Evolutionary conservation across 64 coral and sea anemone species (phyloP).

Genomic region (Pocillopora damicornis): DNA sequence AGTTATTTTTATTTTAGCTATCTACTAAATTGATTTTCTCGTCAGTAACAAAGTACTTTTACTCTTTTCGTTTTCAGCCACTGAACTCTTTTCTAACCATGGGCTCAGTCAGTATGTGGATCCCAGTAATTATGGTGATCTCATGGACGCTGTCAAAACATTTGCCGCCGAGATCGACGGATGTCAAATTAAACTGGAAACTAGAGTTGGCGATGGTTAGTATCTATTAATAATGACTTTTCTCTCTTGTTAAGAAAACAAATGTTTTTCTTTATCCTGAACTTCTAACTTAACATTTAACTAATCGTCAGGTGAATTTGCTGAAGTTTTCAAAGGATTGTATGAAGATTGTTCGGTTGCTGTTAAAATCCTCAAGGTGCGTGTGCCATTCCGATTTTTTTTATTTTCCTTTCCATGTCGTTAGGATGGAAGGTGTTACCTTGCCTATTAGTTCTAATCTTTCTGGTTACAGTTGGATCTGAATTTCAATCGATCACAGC

Average conservation of each 20-base stretch:
- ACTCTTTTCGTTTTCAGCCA: neutral
- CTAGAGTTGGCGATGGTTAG: conserved; percentile 76
- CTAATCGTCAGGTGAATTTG: conserved; percentile 80
- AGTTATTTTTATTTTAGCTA: neutral
- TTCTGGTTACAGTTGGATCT: too few relatives aligned
- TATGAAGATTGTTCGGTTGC: conserved; percentile 55
- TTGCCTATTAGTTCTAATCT: too few relatives aligned
- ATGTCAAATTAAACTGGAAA: conserved; percentile 55
- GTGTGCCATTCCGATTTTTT: neutral
- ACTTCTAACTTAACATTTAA: neutral
- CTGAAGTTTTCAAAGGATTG: conserved; percentile 78
- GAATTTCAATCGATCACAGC: too few relatives aligned
- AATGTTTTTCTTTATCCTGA: neutral
- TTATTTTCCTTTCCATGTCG: too few relatives aligned
- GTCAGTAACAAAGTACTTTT: neutral
- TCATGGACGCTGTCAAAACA: conserved; percentile 62
- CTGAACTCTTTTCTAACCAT: conserved; percentile 39
- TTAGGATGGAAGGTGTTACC: too few relatives aligned
- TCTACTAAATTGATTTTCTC: neutral
- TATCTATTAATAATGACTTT: neutral
- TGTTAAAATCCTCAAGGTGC: conserved; percentile 87
- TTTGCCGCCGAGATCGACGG: conserved; percentile 71
- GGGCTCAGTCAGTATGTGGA: conserved; percentile 74
- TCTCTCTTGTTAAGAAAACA: neutral
- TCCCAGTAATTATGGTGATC: conserved; percentile 79